Base-by-base conservation (phyloP, 2,888 invertebrate genomes). In the Tetropium fuscum region DNA sequence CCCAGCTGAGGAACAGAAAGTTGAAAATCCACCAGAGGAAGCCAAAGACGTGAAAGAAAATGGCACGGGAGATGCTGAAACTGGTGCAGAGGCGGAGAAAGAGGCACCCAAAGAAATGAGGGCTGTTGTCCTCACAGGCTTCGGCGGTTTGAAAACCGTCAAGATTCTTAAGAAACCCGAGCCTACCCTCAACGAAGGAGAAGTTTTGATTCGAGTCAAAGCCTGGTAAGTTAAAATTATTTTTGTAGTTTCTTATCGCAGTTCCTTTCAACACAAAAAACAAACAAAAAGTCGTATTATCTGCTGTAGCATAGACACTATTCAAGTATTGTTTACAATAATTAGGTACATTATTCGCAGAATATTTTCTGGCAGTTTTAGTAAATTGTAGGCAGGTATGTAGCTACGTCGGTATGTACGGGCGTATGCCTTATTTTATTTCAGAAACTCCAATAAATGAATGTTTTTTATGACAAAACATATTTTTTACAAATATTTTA, bases 91-190 rank as follows among this genome's bases (percentile, higher is more conserved):
- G 64, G 76, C 71, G 53, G 69, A 67, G 47, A 69, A 72, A 48
- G 74, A 73, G 48, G 86, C 88, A 70, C 89, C 89, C 69, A 92
- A 92, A 82, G 92, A 93, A 84, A 93, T 94, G 93, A 87, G 91
- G 78, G 92, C 92, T 55, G 89, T 94, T 72, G 90, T 93, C 65
- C 87, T 94, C 71, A 91, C 90, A 68, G 91, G 92, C 74, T 95
- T 93, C 82, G 95, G 94, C 32, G 94, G 94, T 36, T 85, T 93
- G 63, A 94, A 94, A 82, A 89, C 91, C 78, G 90, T 94, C 72
- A 94, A 94, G 84, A 89, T 92, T 69, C 86, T 90, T 75, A 92
- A 90, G 82, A 91, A 91, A 78, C 90, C 92, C 18, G 92, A 93
- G 79, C 91, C 92, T 32, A 83, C 87, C 70, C 79, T 87, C 54